Evolutionary conservation across 2,797 vertebrate genomes (phyloP), one percentile per base, ranked within the genome.

Genomic region (Microtus obscurus): DNA sequence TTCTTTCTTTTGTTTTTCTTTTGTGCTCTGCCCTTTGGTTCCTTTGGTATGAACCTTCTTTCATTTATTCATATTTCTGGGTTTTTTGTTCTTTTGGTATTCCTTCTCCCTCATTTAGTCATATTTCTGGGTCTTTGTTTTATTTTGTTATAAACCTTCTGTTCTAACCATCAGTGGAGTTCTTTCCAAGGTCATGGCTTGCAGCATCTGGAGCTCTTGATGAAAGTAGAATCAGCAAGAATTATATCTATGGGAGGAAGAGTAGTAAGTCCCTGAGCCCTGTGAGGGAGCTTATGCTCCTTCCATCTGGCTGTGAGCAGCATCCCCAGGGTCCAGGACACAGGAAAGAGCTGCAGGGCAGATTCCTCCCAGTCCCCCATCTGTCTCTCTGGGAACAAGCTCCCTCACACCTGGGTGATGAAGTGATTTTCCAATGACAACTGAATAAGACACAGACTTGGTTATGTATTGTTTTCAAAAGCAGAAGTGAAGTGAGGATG

Each of bases 371-470:
- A 87, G 85, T 90, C 90, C 91, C 77, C 77, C 89, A 88, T 48
- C 89, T 97, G 76, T 91, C 97, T 91, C 94, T 94, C 78, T 29
- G 92, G 12, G 61, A 14, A 48, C 93, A 43, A 89, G 74, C 79
- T 97, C 97, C 91, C 94, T 93, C 96, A 97, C 97, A 98, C 97
- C 97, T 98, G 97, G 94, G 23, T 59, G 29, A 96, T 97, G 94
- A 97, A 98, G 95, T 69, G 90, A 90, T 81, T 97, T 98, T 95
- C 93, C 97, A 69, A 71, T 90, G 87, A 87, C 91, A 97, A 97
- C 96, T 97, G 97, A 90, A 96, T 89, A 93, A 98, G 93, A 96
- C 95, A 95, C 91, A 86, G 90, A 67, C 7, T 92, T 95, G 96
- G 74, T 56, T 94, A 73, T 87, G 56, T 73, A 77, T 93, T 97